These are phyloP conservation scores for Bubo bubo DNA, from an alignment of 2,113 vertebrate genomes.

Conservation along the genomic window DNA sequence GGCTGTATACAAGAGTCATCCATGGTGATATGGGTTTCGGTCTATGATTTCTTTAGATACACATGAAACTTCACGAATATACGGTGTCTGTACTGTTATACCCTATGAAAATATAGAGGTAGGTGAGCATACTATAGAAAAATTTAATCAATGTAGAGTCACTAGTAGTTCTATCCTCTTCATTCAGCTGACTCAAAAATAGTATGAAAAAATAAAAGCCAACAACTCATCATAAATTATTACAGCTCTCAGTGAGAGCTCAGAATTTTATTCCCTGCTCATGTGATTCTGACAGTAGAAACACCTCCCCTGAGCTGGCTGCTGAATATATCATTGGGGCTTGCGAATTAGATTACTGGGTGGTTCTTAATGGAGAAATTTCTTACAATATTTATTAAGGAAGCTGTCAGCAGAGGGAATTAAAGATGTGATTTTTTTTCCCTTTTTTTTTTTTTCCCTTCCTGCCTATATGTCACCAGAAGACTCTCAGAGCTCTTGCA, in stretches of 20 bases:
- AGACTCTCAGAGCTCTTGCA: background rate
- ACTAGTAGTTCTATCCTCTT: background rate
- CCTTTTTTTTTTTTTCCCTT: background rate
- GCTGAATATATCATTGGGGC: constrained; percentile 38
- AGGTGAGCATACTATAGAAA: background rate
- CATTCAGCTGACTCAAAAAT: constrained; percentile 20
- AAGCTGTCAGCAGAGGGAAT: constrained; percentile 32
- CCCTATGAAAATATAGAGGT: background rate
- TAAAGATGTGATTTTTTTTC: background rate
- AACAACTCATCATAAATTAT: constrained; percentile 35
- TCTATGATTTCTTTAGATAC: background rate
- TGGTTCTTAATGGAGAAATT: constrained; percentile 29
- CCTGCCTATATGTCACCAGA: background rate
- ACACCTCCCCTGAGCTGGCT: constrained; percentile 28
- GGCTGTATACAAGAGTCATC: background rate
- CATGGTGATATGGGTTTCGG: background rate
- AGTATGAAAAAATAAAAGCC: constrained; percentile 18
- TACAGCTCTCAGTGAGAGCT: background rate
- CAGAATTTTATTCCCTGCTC: constrained; percentile 33
- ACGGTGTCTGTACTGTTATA: background rate
- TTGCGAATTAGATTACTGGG: constrained; percentile 42
- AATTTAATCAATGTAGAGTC: background rate
- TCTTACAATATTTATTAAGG: constrained; percentile 47
- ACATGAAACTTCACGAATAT: background rate
- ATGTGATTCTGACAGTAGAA: constrained; percentile 36